A percentile compares a stretch with the other conserved stretches of the same genome.
Evolutionary conservation across 2,113 vertebrate genomes (phyloP).

Genomic region (Caretta caretta): DNA sequence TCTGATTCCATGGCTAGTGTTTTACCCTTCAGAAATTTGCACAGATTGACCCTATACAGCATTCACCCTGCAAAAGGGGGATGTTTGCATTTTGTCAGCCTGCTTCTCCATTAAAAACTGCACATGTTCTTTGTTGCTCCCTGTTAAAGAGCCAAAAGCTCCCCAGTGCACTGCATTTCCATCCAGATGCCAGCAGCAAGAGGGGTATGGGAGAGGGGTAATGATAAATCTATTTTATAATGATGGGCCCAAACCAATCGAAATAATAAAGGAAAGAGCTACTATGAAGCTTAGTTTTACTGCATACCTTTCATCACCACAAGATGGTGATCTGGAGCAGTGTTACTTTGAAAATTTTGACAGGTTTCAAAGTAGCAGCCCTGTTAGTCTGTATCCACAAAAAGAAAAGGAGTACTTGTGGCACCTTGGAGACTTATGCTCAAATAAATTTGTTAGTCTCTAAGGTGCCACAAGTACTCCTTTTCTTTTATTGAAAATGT

Average conservation of each 20-base stretch:
- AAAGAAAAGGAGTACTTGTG: no score
- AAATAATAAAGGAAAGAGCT: neutral
- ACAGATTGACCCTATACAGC: neutral
- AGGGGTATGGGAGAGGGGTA: no score
- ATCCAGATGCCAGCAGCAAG: neutral
- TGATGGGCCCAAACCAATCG: neutral
- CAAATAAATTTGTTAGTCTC: no score
- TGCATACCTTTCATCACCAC: neutral
- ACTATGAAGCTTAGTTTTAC: neutral
- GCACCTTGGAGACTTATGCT: no score
- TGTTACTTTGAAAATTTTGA: neutral
- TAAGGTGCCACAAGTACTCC: no score
- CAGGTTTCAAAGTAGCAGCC: no score
- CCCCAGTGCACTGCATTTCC: neutral
- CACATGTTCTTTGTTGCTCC: neutral
- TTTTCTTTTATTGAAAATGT: neutral
- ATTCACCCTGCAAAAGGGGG: neutral
- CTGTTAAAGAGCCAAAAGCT: neutral
- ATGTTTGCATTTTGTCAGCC: neutral
- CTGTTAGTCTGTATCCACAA: no score
- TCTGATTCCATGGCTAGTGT: neutral
- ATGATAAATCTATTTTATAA: neutral
- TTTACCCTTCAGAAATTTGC: neutral
- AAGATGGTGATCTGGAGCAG: neutral
- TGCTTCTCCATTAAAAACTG: neutral